Base-by-base conservation (phyloP, 1,140 invertebrate genomes). In the Samia ricini region DNA sequence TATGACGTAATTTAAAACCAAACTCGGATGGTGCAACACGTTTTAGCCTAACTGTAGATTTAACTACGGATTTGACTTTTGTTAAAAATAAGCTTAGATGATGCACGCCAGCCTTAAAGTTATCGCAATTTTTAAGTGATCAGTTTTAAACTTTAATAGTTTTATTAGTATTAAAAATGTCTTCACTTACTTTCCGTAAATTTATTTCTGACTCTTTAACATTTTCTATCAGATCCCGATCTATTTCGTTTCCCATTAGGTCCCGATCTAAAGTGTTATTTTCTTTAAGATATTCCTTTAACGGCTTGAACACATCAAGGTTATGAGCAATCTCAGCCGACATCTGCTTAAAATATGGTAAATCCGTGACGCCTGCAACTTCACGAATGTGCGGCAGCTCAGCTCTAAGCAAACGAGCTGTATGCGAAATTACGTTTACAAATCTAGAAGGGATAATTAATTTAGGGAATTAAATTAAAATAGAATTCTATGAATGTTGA, bases 301-400 rank as follows among this genome's bases (percentile, higher is more conserved):
- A n/a, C 5, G 71, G 64, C 21, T 60, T 72, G 1, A 59, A 56
- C 0, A 79, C 76, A 19, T 78, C 60, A 10, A 89, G 63, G 6
- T 76, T 85, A 24, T 80, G 81, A 0, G 81, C 77, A 0, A 89
- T 63, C 42, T 76, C 67, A 2, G 57, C n/a, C 0, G 70, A 60
- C 0, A 88, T 52, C 10, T 79, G 61, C 49, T 80, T 74, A 4
- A 89, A 55, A 50, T 80, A 85, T 6, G 68, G 62, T 1, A 81
- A 24, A 0, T 81, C 64, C 15, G 62, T 80, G 23, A 89, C 62
- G 0, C 85, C 85, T 1, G 72, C 63, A 3, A 88, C 57, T 65
- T 88, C 83, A 33, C 82, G 76, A 0, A 89, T 63, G 29, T 89
- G 78, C 0, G 87, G 85, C 10, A 85, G 19, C 36, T 85, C 71